These are phyloP conservation scores for Lucilia cuprina DNA, from an alignment of 1,140 invertebrate species.

Conservation along the genomic window DNA sequence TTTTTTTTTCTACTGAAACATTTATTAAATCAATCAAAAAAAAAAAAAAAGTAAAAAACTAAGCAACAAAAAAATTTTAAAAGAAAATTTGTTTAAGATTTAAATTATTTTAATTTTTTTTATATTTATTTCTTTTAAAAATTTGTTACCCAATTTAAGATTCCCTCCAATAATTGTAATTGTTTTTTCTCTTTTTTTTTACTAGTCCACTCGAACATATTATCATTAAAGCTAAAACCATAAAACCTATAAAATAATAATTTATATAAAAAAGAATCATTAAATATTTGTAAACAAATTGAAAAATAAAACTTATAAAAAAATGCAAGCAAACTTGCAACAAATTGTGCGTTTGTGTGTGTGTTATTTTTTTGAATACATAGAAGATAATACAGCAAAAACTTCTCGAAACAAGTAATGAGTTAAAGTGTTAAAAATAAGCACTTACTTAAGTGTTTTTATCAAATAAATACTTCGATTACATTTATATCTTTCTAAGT, in stretches of 20 bases:
- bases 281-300: conserved; percentile 25
- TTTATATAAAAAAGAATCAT: background rate
- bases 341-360: background rate
- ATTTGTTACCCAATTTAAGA: background rate
- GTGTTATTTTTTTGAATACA: background rate
- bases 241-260: background rate
- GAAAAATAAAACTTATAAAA: background rate
- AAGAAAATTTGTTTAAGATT: background rate
- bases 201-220: background rate
- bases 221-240: background rate
- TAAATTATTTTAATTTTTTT: conserved; percentile 12
- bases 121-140: background rate
- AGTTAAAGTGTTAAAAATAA: no score
- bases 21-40: no score
- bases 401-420: no score
- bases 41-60: no score
- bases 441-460: no score
- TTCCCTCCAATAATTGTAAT: conserved; percentile 13
- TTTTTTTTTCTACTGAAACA: background rate
- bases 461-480: no score
- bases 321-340: conserved; percentile 31
- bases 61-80: background rate
- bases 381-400: background rate
- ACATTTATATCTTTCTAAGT: no score
- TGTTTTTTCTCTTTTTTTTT: conserved; percentile 5